Evolutionary conservation across 2,797 vertebrate species (phyloP), one percentile per base, ranked within the genome.

Genomic region (Acipenser transmontanus): DNA sequence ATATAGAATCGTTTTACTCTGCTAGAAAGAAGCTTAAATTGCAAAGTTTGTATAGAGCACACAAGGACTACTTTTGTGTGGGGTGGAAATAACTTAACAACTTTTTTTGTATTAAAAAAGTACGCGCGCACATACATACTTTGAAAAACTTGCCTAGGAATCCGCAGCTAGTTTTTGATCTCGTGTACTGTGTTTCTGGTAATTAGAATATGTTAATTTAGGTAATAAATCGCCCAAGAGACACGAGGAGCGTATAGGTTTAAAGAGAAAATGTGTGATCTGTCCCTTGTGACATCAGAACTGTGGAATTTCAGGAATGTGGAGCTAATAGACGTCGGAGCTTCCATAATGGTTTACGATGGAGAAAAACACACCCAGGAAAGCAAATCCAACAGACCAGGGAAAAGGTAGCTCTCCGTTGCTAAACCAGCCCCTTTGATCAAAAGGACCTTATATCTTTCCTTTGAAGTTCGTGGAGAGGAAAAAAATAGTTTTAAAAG

Each of bases 271-370:
- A 51, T 78, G 84, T 71, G 7, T 80, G 73, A 61, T 79, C 82
- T 78, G 75, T 77, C 70, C 17, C 65, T 79, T 77, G 74, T 89
- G 88, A 89, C 88, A 84, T 89, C 85, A 88, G 75, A 82, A 59
- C 47, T 51, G 72, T 79, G 85, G 86, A 88, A 89, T 88, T 62
- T 49, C 49, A 80, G 82, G 87, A 88, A 89, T 88, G 83, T 77
- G 49, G 75, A 76, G 80, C 82, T 82, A 83, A 80, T 84, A 83
- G 76, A 79, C 80, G 68, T 62, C 60, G 69, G 79, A 81, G 68
- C 72, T 76, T 63, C 71, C 80, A 81, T 84, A 85, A 84, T 84
- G 81, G 78, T 81, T 84, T 66, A 65, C 73, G 74, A 78, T 77
- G 80, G 77, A 77, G 81, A 74, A 64, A 74, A 83, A 63, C 34